Percentiles rank a stretch among this genome's conserved stretches.
Evolutionary conservation across 2,113 vertebrate genomes (phyloP).

Genomic region (Tragelaphus buxtoni): DNA sequence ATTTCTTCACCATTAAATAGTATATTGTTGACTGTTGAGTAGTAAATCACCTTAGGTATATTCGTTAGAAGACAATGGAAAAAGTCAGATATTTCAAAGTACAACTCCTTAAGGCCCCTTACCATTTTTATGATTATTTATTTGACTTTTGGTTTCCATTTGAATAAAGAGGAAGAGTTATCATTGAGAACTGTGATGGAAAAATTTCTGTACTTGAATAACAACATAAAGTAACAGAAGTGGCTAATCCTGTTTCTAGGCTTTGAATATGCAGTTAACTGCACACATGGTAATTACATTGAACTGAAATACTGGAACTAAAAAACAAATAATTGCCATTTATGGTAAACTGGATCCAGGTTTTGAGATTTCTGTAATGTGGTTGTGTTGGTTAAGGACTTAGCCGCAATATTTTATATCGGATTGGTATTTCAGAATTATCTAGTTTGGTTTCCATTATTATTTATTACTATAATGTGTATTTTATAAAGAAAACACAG

Average conservation of each 20-base stretch:
- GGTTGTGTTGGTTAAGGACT: not conserved
- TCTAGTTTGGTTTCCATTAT: conserved; percentile 16
- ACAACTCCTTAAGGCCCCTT: conserved; percentile 75
- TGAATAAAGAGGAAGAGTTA: conserved; percentile 21
- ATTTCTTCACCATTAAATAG: not conserved
- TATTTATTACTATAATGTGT: not conserved
- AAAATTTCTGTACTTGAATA: not conserved
- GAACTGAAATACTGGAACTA: not conserved
- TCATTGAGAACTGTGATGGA: not conserved
- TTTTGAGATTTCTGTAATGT: conserved; percentile 37
- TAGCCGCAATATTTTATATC: not conserved
- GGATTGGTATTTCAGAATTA: conserved; percentile 23
- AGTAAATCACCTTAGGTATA: not conserved
- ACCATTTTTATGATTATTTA: not conserved
- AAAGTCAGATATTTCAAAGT: conserved; percentile 24
- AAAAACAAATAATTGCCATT: conserved; percentile 22
- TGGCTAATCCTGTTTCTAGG: not conserved
- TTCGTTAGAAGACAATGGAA: not conserved
- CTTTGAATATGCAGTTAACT: conserved; percentile 25
- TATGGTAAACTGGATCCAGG: not conserved
- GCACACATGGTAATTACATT: not conserved
- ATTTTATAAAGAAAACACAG: conserved; percentile 34
- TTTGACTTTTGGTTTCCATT: conserved; percentile 11
- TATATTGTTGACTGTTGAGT: not conserved
- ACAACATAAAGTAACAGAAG: conserved; percentile 32